Evolutionary conservation across 2,888 invertebrate genomes (phyloP).

Genomic region (Pyrgus malvae): DNA sequence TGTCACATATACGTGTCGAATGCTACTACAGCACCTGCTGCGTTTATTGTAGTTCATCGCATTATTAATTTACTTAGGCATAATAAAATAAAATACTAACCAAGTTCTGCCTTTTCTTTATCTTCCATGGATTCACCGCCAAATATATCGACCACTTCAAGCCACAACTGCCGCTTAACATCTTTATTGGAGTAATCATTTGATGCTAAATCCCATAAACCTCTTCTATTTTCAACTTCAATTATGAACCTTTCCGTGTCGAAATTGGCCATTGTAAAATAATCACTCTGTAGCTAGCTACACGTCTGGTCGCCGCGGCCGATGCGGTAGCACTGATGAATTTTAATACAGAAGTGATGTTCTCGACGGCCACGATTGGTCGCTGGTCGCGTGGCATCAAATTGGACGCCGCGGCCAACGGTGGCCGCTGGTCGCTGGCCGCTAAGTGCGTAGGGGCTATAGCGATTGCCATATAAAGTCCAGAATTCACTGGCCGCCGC

Average conservation of each 20-base stretch:
- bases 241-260: constrained; percentile 2
- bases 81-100: constrained; percentile 32
- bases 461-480: constrained; percentile 2
- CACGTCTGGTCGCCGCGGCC: constrained; percentile 2
- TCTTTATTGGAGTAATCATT: constrained; percentile 2
- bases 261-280: constrained; percentile 2
- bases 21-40: too few species aligned
- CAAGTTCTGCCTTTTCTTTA: constrained; percentile 30
- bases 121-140: constrained; percentile 23
- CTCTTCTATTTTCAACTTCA: constrained; percentile 2
- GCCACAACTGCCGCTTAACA: constrained; percentile 2
- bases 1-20: too few species aligned
- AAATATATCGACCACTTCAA: constrained; percentile 2
- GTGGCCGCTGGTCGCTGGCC: constrained; percentile 2
- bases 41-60: constrained; percentile 2
- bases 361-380: constrained; percentile 2
- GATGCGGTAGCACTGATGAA: constrained; percentile 2
- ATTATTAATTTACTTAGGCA: constrained; percentile 28
- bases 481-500: constrained; percentile 2
- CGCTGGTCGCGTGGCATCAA: constrained; percentile 2
- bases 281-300: constrained; percentile 2
- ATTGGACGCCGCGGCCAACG: constrained; percentile 1
- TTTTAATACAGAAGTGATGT: constrained; percentile 1
- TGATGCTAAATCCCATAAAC: constrained; percentile 2
- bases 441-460: constrained; percentile 2